A percentile compares a stretch with the other conserved stretches of the same genome.
phyloP scores from a whole-genome alignment of 2,113 vertebrate species.

The Uria aalge region DNA sequence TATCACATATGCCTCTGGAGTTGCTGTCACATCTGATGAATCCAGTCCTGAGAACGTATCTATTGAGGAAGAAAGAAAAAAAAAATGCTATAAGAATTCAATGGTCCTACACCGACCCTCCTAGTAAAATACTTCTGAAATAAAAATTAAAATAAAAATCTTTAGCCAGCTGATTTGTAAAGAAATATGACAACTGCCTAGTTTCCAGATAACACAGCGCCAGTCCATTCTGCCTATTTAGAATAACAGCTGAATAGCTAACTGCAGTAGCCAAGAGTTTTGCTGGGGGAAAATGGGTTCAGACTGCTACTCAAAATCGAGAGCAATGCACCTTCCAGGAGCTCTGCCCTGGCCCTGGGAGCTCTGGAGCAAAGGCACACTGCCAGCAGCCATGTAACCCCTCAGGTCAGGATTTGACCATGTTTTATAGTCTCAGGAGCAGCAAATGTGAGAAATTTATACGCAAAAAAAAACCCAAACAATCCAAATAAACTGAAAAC shows the following conservation, averaged over 20 bases:
- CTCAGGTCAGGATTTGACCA: neutral
- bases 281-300: neutral
- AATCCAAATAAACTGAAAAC: neutral
- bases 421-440: neutral
- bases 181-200: neutral
- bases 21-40: conserved; percentile 70
- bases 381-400: neutral
- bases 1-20: conserved; percentile 72
- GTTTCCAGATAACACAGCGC: neutral
- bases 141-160: neutral
- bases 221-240: accelerated
- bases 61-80: conserved; percentile 69
- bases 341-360: neutral
- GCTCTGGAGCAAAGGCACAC: neutral
- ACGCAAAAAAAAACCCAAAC: neutral
- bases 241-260: neutral
- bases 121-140: neutral
- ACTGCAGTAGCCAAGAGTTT: neutral
- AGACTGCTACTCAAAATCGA: neutral
- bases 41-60: conserved; percentile 86
- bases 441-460: neutral
- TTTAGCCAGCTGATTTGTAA: neutral
- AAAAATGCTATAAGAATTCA: neutral
- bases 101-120: neutral
- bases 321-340: neutral